Conservation (phyloP, 2,113 vertebrate genomes). For the Dendropsophus ebraccatus region DNA sequence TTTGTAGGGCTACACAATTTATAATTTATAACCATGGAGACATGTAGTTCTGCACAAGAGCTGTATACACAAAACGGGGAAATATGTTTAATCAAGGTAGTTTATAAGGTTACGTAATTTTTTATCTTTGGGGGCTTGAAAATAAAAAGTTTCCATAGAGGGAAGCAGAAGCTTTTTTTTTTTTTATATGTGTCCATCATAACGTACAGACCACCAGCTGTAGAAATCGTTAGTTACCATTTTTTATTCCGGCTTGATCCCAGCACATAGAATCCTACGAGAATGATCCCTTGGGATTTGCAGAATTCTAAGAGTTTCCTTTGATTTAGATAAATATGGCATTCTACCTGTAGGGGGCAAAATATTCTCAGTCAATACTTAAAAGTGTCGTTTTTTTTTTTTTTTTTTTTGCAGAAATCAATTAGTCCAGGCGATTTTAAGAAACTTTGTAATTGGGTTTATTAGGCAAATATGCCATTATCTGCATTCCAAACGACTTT, state of each 20-base stretch:
- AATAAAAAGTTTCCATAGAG: background rate
- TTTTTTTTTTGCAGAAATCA: too few species aligned
- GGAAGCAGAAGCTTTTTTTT: background rate
- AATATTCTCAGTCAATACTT: background rate
- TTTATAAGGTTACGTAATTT: background rate
- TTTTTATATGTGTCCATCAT: background rate
- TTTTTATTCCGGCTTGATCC: constrained; percentile 27
- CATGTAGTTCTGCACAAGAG: background rate
- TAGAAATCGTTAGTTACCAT: constrained; percentile 12
- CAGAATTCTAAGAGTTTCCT: constrained; percentile 51
- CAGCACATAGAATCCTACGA: constrained; percentile 47
- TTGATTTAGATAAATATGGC: constrained; percentile 57
- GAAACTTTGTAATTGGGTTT: too few species aligned
- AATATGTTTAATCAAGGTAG: background rate
- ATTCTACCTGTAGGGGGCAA: constrained; percentile 55
- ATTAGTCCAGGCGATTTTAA: too few species aligned
- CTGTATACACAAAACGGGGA: background rate
- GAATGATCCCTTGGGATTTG: constrained; percentile 41
- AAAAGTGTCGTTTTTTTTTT: too few species aligned
- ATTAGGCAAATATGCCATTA: too few species aligned
- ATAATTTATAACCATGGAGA: background rate
- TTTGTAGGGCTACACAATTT: too few species aligned
- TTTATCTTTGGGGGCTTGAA: background rate
- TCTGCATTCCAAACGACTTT: too few species aligned
- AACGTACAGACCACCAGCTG: background rate